Base-by-base conservation (phyloP, 1,140 invertebrate genomes). In the Arctopsyche grandis region DNA sequence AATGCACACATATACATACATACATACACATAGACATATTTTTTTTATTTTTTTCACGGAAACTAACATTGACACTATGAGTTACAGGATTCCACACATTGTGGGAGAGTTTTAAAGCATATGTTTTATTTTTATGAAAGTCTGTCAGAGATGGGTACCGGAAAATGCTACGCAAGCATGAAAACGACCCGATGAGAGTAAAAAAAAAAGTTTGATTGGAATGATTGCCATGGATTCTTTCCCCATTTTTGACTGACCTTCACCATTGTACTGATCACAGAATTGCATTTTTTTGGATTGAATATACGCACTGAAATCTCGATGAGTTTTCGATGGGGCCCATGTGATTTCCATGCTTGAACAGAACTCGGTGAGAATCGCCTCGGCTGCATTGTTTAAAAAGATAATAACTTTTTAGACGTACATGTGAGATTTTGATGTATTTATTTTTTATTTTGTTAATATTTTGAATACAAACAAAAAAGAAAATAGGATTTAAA, bases 261-360 rank as follows among this genome's bases (percentile, higher is more conserved):
- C 74, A 76, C 74, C 74, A 63, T 76, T 48, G 29, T 16, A 71
- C 38, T 71, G 38, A 43, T 29, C 60, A 43, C 24, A 63, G 63
- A 63, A 24, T 43, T 9, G n/a, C 9, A 16, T 3, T 60, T 21
- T 60, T 60, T 24, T 60, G 9, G 0, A 19, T 38, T 38, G 29
- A 38, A 38, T 43, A 75, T 75, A 75, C 73, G 73, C 73, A 90
- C 89, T 89, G 91, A 85, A 89, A 91, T 91, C 91, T 90, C 88
- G 88, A 84, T 82, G 86, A 86, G 84, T 86, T 86, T 83, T 84
- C 83, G 83, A 86, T 88, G 81, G 87, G 83, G 83, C 86, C 88
- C 91, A 93, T 91, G 88, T 93, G 93, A 89, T 93, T 93, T 84
- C 91, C 90, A 83, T 91, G 89, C 86, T 90, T 90, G 90, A 92